Base-by-base conservation (phyloP, 2,113 vertebrate genomes). In the Spilogale gracilis region DNA sequence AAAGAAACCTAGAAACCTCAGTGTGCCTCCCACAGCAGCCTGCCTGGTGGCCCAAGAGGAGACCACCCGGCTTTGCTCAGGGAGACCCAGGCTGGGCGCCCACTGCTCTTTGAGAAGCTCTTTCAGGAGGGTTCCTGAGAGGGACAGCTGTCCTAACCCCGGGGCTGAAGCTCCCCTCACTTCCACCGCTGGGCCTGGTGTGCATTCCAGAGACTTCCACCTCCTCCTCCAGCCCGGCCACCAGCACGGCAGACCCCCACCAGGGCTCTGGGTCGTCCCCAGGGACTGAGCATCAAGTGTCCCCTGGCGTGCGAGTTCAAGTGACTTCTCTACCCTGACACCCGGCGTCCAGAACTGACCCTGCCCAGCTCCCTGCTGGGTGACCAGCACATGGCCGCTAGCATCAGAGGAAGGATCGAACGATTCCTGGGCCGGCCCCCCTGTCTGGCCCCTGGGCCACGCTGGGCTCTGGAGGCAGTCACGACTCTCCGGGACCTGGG, bases 171-270 rank as follows among this genome's bases (percentile, higher is more conserved):
- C 38, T 16, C 9, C 43, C 48, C 17, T 43, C 50, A n/a, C 71
- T 25, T 69, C 67, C 32, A 17, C 52, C 18, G 25, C 52, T 6
- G 25, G 32, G 21, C 43, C 80, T 38, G 91, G 7, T 45, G 45
- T 52, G 52, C 25, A 17, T 25, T 25, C 9, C 3, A 1, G 21
- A 43, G 32, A 18, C 18, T 69, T n/a, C 32, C 5, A 13, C 61
- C 27, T 32, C 54, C 43, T 14, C 13, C 45, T 6, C 23, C 1
- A 12, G 9, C 10, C 67, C 32, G 2, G 50, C 45, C 56, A 12
- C 14, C 65, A 43, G 32, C 45, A 54, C 7, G 1, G 21, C 0
- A 11, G 43, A 61, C 27, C 21, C 0, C 16, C 12, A 2, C 20
- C 25, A 17, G 25, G 43, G 45, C 43, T 78, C 48, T 38, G 32